Base-by-base conservation (phyloP, 2,797 vertebrate species). In the Bucorvus abyssinicus region DNA sequence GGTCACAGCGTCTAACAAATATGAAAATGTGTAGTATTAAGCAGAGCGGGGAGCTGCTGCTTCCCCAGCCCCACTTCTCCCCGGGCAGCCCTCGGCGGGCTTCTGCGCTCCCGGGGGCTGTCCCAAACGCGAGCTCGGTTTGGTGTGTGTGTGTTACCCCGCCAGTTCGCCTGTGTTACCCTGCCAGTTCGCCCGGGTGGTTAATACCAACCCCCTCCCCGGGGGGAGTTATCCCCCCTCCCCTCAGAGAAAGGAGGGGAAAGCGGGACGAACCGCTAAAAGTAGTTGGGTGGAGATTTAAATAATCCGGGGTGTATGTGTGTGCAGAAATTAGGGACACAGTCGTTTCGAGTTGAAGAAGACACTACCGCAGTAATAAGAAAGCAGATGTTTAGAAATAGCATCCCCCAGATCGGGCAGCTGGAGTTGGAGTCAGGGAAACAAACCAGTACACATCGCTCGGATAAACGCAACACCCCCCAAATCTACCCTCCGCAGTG, bases 1-100 rank as follows among this genome's bases (percentile, higher is more conserved):
- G 99, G 99, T 99, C 99, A 99, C 97, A 96, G 97, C 97, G 99
- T 99, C 99, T 99, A 97, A 99, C 98, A 98, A 98, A 98, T 98
- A 98, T 97, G 98, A 98, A 99, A 98, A 99, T 98, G 97, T 96
- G 97, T 97, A 97, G 94, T 78, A 90, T 96, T 94, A 85, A 87
- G 68, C 67, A 40, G 93, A 89, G 89, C 22, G 36, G 86, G 71
- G 83, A 89, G 29, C 79, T 59, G 32, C 84, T 68, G 80, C 69
- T 73, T 87, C 78, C 77, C 87, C 82, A 61, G 75, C 50, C 49
- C 8, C 65, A 2, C 49, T 78, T 70, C 83, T 79, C 76, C 74
- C 71, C 82, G 57, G 64, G 73, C 61, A 78, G 83, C 63, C 50
- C 57, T 69, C n/a, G 65, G 30, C 1, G n/a, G 22, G 32, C 22